Base-by-base conservation (phyloP, 1,140 invertebrate species). In the Plectrocnemia conspersa region DNA sequence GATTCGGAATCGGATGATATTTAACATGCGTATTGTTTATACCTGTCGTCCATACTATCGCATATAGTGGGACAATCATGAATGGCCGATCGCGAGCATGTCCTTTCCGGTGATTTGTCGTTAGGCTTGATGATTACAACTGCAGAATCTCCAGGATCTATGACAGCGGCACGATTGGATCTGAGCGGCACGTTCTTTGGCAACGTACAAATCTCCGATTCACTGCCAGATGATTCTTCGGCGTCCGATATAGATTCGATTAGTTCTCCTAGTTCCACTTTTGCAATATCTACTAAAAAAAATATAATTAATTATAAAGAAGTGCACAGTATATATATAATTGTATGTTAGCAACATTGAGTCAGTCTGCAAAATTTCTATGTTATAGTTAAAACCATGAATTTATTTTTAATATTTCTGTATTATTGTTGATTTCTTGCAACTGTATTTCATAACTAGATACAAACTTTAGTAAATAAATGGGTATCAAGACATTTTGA, bases 171-270 rank as follows among this genome's bases (percentile, higher is more conserved):
- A 32, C 40, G 47, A 22, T 54, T 53, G n/a, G n/a, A n/a, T 23
- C 55, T 52, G 2, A 57, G 44, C 0, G 54, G 22, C 5, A 47
- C 36, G 11, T 45, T 47, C 29, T 47, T 57, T 13, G 55, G 18
- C 15, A 57, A 16, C 9, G 44, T 19, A 32, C 59, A 61, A 1
- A 57, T 47, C 36, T 61, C 54, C 3, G 54, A 42, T 10, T 74
- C 73, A 35, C 72, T 74, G 15, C 72, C 72, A 0, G 72, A 74
- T 0, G 71, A 73, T 52, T 76, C 73, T 36, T 76, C 74, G 22
- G 74, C 74, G 52, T 76, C 74, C 0, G 74, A 76, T 9, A 76
- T 73, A 0, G 74, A 76, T 50, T 76, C 73, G 0, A 72, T 72
- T 1, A 76, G 58, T 35, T 76, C 72, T 0, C 71, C 64, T 1